Percentiles rank a stretch among this genome's conserved stretches.
These are phyloP conservation scores for Oreochromis niloticus DNA, from an alignment of 2,113 vertebrate species.

Conservation along the genomic window DNA sequence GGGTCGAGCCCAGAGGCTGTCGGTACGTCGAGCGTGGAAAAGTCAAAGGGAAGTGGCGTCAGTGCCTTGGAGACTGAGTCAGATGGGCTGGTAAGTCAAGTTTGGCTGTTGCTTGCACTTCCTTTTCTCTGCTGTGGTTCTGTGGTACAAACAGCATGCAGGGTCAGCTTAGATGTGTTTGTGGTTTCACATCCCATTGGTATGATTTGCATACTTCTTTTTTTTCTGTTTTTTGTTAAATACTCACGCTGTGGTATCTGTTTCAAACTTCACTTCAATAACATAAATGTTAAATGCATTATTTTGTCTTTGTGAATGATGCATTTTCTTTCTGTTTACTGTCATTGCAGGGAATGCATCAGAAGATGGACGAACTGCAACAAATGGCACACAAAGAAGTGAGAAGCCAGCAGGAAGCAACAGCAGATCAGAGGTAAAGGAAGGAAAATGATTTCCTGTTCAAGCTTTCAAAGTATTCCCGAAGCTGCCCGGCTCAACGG, in stretches of 20 bases:
- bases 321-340: background rate
- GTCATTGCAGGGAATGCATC: slow-evolving; percentile 51
- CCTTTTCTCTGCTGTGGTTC: slow-evolving; percentile 13
- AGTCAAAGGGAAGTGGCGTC: slow-evolving; percentile 45
- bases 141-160: slow-evolving; percentile 31
- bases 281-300: background rate
- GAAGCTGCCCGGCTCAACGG: background rate
- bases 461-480: background rate
- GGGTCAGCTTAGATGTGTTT: background rate
- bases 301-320: background rate
- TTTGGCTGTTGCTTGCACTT: slow-evolving; percentile 25
- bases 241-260: background rate
- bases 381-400: slow-evolving; percentile 54
- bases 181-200: background rate
- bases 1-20: slow-evolving; percentile 32
- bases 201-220: slow-evolving; percentile 18
- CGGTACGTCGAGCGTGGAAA: slow-evolving; percentile 22
- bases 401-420: slow-evolving; percentile 55
- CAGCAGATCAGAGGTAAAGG: slow-evolving; percentile 66
- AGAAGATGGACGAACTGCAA: slow-evolving; percentile 65
- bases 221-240: background rate
- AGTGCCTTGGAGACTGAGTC: slow-evolving; percentile 40
- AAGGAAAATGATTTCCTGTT: background rate
- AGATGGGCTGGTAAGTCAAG: slow-evolving; percentile 67
- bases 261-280: background rate